These are phyloP conservation scores for Diabrotica virgifera DNA, from an alignment of 1,140 invertebrate genomes.

Conservation along the genomic window DNA sequence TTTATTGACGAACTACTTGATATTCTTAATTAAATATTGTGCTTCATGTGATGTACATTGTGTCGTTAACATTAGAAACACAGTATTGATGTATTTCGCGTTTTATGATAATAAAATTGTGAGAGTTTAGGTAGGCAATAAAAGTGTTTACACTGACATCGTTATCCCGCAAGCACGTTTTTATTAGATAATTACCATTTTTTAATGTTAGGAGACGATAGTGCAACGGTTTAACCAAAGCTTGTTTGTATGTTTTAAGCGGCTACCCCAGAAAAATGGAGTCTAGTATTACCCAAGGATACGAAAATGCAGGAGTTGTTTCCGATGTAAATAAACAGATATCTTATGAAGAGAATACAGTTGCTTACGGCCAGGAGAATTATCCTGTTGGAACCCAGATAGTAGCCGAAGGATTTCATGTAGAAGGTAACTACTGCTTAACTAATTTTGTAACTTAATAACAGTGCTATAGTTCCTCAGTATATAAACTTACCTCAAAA, in stretches of 20 bases:
- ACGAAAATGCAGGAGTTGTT: not conserved
- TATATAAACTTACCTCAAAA: too few species aligned
- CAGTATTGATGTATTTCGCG: not conserved
- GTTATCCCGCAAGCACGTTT: not conserved
- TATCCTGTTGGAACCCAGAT: not conserved
- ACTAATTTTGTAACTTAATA: not conserved
- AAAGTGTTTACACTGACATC: not conserved
- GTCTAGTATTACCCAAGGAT: not conserved
- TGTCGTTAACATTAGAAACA: too few species aligned
- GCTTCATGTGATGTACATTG: too few species aligned
- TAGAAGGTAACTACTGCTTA: not conserved
- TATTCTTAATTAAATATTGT: too few species aligned
- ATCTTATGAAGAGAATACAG: not conserved
- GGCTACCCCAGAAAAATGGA: not conserved
- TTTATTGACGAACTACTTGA: too few species aligned
- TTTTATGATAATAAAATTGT: not conserved
- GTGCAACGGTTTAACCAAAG: too few species aligned
- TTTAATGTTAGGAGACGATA: too few species aligned
- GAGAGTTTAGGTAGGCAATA: not conserved
- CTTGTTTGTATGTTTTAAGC: not conserved
- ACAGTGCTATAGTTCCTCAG: too few species aligned
- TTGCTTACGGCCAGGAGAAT: not conserved
- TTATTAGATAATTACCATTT: not conserved
- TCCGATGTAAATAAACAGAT: slow-evolving; percentile 4
- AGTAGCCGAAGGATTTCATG: not conserved